Percentiles rank a stretch among this genome's conserved stretches.
These are phyloP conservation scores for Hyphantria cunea DNA, from an alignment of 1,140 invertebrate species.

Conservation along the genomic window DNA sequence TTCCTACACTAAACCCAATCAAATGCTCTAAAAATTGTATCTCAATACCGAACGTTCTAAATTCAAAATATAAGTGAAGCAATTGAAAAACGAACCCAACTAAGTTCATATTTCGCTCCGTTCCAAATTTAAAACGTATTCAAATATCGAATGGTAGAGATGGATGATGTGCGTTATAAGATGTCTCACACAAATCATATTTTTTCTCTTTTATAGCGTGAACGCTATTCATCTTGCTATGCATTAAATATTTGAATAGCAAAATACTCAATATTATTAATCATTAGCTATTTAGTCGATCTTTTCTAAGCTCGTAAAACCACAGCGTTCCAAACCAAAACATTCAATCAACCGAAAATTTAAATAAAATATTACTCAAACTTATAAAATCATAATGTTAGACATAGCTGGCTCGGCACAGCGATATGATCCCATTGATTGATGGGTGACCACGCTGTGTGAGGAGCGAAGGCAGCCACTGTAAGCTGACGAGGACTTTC, in stretches of 20 bases:
- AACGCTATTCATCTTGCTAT: slow-evolving; percentile 19
- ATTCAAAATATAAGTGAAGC: slow-evolving; percentile 79
- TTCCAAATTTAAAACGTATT: slow-evolving; percentile 76
- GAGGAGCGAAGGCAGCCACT: slow-evolving; percentile 23
- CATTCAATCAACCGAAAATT: slow-evolving; percentile 77
- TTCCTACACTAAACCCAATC: not conserved
- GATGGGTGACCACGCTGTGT: slow-evolving; percentile 75
- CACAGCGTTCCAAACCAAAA: slow-evolving; percentile 56
- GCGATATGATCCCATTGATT: slow-evolving; percentile 80
- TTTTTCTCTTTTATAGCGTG: slow-evolving; percentile 31
- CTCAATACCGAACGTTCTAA: slow-evolving; percentile 67
- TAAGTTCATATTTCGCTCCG: slow-evolving; percentile 72
- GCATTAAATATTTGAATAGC: slow-evolving; percentile 50
- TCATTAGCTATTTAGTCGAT: slow-evolving; percentile 33
- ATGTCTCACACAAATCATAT: slow-evolving; percentile 49
- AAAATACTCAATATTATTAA: slow-evolving; percentile 42
- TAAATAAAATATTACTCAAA: slow-evolving; percentile 79
- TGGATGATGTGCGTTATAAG: slow-evolving; percentile 60
- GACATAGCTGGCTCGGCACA: slow-evolving; percentile 58
- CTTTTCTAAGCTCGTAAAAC: slow-evolving; percentile 53
- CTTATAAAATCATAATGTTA: slow-evolving; percentile 76
- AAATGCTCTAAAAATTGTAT: slow-evolving; percentile 53
- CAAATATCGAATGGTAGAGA: slow-evolving; percentile 72
- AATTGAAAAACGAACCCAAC: slow-evolving; percentile 78
- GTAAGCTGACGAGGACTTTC: not conserved